Base-by-base conservation (phyloP, 1,140 invertebrate species). In the Helicoverpa zea region DNA sequence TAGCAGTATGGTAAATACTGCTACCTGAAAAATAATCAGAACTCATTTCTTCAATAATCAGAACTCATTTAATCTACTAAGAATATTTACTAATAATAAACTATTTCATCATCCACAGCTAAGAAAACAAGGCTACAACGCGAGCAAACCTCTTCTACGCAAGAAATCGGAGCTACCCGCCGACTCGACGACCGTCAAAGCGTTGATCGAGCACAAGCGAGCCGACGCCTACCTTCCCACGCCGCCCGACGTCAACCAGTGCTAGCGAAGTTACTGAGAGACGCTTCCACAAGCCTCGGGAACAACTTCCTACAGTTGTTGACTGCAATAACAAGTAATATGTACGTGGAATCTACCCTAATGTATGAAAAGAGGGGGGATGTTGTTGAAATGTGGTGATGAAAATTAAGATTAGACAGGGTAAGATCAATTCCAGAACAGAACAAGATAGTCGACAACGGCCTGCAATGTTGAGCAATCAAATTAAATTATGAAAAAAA, bases 81-180 rank as follows among this genome's bases (percentile, higher is more conserved):
- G 5, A 2, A 30, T 35, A 35, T 5, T 29, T 14, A 16, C 12
- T 0, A 13, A 9, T 0, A 54, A 13, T 29, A 54, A 72, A 7
- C 12, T 9, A 54, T 43, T 5, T 0, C 4, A 30, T 52, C 29
- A 3, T 54, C 49, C 75, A n/a, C 88, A 93, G 92, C 82, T 84
- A 5, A 83, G 89, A 54, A 93, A 92, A 74, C 90, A 87, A 49
- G 85, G 81, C 77, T 91, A 91, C 89, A 93, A 91, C 85, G 89
- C 90, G 10, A 91, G 81, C 77, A 96, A 93, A 81, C 98, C 98
- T 35, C 95, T 99, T 83, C 95, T 99, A 59, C 97, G 98, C 93
- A 97, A 98, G 91, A 99, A 99, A 95, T 99, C 98, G 14, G 98
- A 99, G 95, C 96, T 99, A 92, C 98, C 98, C 35, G 97, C 98